Conservation (phyloP, 1,140 invertebrate species). For the Meloidogyne chitwoodi region DNA sequence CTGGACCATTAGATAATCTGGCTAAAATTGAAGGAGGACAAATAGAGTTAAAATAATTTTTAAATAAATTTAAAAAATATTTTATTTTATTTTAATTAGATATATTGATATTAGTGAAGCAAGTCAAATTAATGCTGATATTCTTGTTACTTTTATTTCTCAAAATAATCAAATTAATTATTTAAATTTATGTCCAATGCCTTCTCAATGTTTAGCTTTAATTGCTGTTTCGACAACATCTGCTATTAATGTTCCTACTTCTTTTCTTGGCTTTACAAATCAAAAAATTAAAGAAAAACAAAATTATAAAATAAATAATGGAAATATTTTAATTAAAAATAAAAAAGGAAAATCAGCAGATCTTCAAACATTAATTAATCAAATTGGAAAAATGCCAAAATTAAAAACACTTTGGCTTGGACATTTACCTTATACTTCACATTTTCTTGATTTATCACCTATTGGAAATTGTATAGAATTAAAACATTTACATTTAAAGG, state of each 20-base stretch:
- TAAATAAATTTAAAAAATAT: background rate
- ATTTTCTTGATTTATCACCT: constrained; percentile 4
- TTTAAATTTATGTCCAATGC: constrained; percentile 33
- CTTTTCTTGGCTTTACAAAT: constrained; percentile 8
- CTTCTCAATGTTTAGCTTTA: background rate
- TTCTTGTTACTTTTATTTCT: constrained; percentile 19
- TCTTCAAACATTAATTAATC: constrained; percentile 4
- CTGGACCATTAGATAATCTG: background rate
- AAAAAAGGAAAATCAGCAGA: constrained; percentile 4
- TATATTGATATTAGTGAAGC: constrained; percentile 30
- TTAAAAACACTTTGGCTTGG: constrained; percentile 9
- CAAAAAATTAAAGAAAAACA: background rate
- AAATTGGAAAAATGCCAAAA: constrained; percentile 7
- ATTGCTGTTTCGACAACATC: constrained; percentile 20
- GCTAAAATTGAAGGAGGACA: background rate
- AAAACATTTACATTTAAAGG: constrained; percentile 18
- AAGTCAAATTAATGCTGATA: constrained; percentile 14
- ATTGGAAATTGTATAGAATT: background rate
- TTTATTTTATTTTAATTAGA: constrained; percentile 12
- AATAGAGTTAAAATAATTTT: background rate
- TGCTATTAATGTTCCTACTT: constrained; percentile 2
- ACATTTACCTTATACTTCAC: constrained; percentile 7
- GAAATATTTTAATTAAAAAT: background rate
- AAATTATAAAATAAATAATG: background rate
- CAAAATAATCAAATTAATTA: constrained; percentile 20